Conservation (phyloP, 2,888 invertebrate species). For the Odontocolon sp. region DNA sequence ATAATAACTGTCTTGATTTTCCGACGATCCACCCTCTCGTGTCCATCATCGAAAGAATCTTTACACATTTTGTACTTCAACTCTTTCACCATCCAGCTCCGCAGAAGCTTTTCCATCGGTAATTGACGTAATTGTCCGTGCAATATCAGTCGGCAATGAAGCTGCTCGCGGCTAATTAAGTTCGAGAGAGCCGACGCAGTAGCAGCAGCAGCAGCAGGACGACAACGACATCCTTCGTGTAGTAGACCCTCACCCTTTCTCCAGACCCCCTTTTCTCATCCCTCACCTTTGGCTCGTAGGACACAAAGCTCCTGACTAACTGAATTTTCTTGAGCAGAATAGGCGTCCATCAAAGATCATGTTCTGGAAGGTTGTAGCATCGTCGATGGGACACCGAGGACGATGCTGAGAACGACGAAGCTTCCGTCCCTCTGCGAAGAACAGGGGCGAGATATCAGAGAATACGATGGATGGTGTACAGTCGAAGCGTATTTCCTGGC, state of each 20-base stretch:
- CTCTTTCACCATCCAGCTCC: slow-evolving; percentile 51
- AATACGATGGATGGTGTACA: slow-evolving; percentile 12
- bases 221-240: slow-evolving; percentile 35
- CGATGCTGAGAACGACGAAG: not conserved
- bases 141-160: slow-evolving; percentile 76
- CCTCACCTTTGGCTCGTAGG: slow-evolving; percentile 66
- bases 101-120: slow-evolving; percentile 60
- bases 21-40: not conserved
- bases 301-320: slow-evolving; percentile 80
- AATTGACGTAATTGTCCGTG: slow-evolving; percentile 75
- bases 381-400: slow-evolving; percentile 24
- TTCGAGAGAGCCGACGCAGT: slow-evolving; percentile 52
- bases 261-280: slow-evolving; percentile 65
- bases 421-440: slow-evolving; percentile 22
- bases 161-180: slow-evolving; percentile 64
- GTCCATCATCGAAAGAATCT: slow-evolving; percentile 38
- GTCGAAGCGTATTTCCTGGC: slow-evolving; percentile 1
- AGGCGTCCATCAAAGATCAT: slow-evolving; percentile 79
- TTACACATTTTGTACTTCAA: slow-evolving; percentile 50
- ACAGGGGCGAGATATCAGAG: slow-evolving; percentile 33
- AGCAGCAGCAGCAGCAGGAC: slow-evolving; percentile 33
- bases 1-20: too few relatives aligned
- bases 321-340: slow-evolving; percentile 80
- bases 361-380: slow-evolving; percentile 21
- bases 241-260: slow-evolving; percentile 41